A percentile compares a stretch with the other conserved stretches of the same genome.
These are phyloP conservation scores for Delia radicum DNA, from an alignment of 1,140 invertebrate species.

Conservation along the genomic window DNA sequence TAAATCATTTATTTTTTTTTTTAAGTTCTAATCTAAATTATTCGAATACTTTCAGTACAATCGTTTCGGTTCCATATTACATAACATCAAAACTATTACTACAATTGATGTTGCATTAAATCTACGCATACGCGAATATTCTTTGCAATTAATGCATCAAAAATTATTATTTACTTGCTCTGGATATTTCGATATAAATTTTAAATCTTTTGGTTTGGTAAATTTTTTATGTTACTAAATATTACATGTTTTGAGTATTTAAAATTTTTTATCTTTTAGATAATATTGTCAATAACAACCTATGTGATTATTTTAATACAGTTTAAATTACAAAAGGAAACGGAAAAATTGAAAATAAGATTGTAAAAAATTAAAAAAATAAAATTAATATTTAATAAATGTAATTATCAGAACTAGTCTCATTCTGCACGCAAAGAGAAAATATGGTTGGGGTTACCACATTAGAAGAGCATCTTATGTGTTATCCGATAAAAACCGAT, in stretches of 20 bases:
- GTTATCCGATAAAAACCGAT: too few species aligned
- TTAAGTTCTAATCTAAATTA: too few species aligned
- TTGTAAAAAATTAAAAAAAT: not conserved
- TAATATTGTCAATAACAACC: conserved; percentile 15
- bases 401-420: too few species aligned
- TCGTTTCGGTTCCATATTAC: not conserved
- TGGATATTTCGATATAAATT: not conserved
- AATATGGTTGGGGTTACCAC: too few species aligned
- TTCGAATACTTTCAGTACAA: not conserved
- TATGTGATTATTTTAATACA: conserved; percentile 26
- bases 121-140: not conserved
- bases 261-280: not conserved
- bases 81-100: not conserved
- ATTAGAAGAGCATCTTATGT: too few species aligned
- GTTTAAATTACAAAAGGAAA: conserved; percentile 27
- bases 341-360: not conserved
- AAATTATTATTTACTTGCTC: not conserved
- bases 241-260: not conserved
- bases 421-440: too few species aligned
- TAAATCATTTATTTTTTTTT: too few species aligned
- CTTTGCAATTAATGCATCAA: not conserved
- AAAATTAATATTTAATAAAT: not conserved
- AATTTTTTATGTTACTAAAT: too few species aligned
- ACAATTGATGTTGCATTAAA: not conserved
- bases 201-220: conserved; percentile 18